Evolutionary conservation across 2,113 vertebrate species (phyloP), one percentile per base, ranked within the genome.

Genomic region (Hymenochirus boettgeri): DNA sequence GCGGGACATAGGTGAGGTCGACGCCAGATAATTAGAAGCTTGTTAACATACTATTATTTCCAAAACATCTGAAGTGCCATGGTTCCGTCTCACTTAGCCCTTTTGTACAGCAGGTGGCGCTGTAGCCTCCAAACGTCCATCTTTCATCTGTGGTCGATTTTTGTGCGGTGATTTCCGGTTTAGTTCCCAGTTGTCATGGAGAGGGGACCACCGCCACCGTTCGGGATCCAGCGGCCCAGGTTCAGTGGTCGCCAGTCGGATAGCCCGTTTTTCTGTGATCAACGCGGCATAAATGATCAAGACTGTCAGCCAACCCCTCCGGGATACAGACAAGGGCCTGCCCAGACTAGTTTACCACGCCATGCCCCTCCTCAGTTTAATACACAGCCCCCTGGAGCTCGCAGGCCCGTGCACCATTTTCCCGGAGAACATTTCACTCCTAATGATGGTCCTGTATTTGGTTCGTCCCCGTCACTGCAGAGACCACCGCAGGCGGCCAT

Each of bases 111-210:
- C 0, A 45, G 33, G 31, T 67, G 56, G 24, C 65, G 45, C 47
- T 58, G 35, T 53, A 17, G n/a, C n/a, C n/a, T n/a, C n/a, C n/a
- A n/a, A n/a, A n/a, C n/a, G n/a, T n/a, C n/a, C n/a, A n/a, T n/a
- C n/a, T n/a, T n/a, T n/a, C n/a, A n/a, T n/a, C n/a, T n/a, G n/a
- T n/a, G n/a, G n/a, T n/a, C n/a, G n/a, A n/a, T n/a, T n/a, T n/a
- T n/a, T n/a, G n/a, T n/a, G n/a, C n/a, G 13, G 9, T 53, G 3
- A 25, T 39, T 63, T 54, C 61, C 48, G 15, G 39, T 17, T 47
- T 26, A 11, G 42, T 35, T 35, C 23, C 15, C 11, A 37, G 64
- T 58, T 66, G 64, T 66, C 55, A 66, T 66, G 64, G 46, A 58
- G 55, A 58, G 23, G 12, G 48, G 54, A 31, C 45, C 2, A 45